Base-by-base conservation (phyloP, 2,797 vertebrate species). In the Momotus momota region DNA sequence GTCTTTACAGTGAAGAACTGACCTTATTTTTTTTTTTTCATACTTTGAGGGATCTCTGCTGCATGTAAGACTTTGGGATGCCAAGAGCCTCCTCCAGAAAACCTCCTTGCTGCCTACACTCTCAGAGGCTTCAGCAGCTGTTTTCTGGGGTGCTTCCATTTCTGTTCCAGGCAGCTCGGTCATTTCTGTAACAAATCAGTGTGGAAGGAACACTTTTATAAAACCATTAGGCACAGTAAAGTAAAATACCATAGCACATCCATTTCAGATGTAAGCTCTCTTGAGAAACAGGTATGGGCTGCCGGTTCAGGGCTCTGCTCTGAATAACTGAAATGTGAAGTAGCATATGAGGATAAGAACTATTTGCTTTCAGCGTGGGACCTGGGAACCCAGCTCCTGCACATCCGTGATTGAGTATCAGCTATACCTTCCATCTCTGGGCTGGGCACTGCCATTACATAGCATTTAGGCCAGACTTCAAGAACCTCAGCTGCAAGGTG, bases 271-370 rank as follows among this genome's bases (percentile, higher is more conserved):
- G 4, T 12, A 38, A 81, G 23, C 3, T 75, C 60, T 69, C 90
- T 45, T 49, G 77, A 81, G 93, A 94, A 96, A 93, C 85, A 86
- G 91, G 82, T 88, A 60, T 6, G 49, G 54, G 78, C 27, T 86
- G 94, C 67, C 0, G 1, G 62, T 83, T 80, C 60, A 70, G 58
- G 70, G 29, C 51, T 86, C 82, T 88, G 77, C 64, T 94, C 93
- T 94, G 94, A 93, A 72, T 88, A 95, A 94, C 88, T 81, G 89
- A 72, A 91, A 91, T 81, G 77, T 62, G 78, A 92, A 96, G 80
- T 0, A 91, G 77, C 58, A n/a, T 3, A 78, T 1, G 6, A 70
- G 57, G 58, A n/a, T 46, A 66, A 52, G 58, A 51, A 81, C 38
- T 58, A 55, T 73, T 91, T 74, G 43, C 62, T 94, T 85, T 62